A percentile compares a stretch with the other conserved stretches of the same genome.
phyloP scores from a whole-genome alignment of 2,113 vertebrate genomes.

The Boulengeromyrus knoepffleri region DNA sequence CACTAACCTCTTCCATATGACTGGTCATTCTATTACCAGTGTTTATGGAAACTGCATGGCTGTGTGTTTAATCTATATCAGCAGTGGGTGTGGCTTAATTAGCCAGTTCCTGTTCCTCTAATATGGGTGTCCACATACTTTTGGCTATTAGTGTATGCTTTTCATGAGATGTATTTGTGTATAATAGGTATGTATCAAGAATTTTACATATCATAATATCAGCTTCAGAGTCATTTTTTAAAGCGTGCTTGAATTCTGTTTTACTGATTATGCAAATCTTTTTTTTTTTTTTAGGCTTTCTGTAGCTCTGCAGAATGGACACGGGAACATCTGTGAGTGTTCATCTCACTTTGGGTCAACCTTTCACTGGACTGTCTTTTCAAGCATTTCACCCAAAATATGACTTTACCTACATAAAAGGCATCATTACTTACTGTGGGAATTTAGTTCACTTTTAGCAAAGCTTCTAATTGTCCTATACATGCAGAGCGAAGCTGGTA shows the following conservation, averaged over 20 bases:
- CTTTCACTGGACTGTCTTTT: neutral
- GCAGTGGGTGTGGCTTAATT: neutral
- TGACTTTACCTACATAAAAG: neutral
- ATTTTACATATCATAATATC: neutral
- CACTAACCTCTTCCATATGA: neutral
- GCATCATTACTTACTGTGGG: neutral
- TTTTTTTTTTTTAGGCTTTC: conserved; percentile 73
- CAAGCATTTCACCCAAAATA: neutral
- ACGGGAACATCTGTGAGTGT: conserved; percentile 77
- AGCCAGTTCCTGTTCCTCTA: neutral
- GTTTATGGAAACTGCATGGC: neutral
- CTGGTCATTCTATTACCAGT: neutral
- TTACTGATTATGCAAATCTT: neutral
- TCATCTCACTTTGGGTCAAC: neutral
- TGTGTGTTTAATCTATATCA: neutral
- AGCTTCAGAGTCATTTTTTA: neutral
- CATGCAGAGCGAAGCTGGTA: neutral
- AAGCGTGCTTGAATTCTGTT: neutral
- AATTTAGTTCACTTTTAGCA: neutral
- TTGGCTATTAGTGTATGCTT: neutral
- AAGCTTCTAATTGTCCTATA: neutral
- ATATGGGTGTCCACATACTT: neutral
- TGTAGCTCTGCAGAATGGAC: conserved; percentile 88
- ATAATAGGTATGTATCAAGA: neutral
- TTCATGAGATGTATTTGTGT: neutral